These are phyloP conservation scores for Ectemnius lituratus DNA, from an alignment of 2,888 invertebrate species.

Conservation along the genomic window DNA sequence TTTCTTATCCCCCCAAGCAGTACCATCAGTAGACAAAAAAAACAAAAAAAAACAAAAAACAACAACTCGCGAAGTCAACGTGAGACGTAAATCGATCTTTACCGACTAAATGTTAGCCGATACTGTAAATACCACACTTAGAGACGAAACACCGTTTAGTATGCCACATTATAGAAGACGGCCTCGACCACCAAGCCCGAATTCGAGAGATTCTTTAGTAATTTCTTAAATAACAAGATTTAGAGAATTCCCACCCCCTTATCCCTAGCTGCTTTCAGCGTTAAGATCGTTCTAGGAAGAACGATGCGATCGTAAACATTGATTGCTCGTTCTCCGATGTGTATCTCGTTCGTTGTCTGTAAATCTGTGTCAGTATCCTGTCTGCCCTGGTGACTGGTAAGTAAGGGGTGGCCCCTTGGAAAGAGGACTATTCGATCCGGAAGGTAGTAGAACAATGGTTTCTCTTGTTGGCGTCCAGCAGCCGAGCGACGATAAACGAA, in stretches of 20 bases:
- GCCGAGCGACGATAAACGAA: constrained; percentile 31
- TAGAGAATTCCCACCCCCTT: constrained; percentile 67
- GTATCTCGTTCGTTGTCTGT: constrained; percentile 44
- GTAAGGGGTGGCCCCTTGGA: constrained; percentile 50
- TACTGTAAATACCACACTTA: constrained; percentile 39
- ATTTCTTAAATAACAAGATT: constrained; percentile 32
- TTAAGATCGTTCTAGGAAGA: constrained; percentile 53
- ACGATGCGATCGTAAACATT: constrained; percentile 44
- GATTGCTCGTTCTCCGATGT: constrained; percentile 50
- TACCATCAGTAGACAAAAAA: neutral
- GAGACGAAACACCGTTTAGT: constrained; percentile 30
- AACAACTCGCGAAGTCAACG: neutral
- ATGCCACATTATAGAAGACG: constrained; percentile 29
- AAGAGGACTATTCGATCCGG: constrained; percentile 16
- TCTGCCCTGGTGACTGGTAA: neutral
- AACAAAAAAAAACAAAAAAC: no score
- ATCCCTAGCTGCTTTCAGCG: constrained; percentile 76
- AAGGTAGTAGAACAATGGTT: neutral
- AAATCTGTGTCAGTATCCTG: constrained; percentile 47
- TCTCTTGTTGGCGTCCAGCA: constrained; percentile 6
- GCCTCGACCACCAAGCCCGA: constrained; percentile 35
- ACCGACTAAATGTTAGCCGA: constrained; percentile 17
- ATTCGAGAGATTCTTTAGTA: constrained; percentile 35
- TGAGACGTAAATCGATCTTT: constrained; percentile 41
- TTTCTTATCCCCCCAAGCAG: neutral